phyloP scores from a whole-genome alignment of 2,888 invertebrate species.

The Apeira syringaria region DNA sequence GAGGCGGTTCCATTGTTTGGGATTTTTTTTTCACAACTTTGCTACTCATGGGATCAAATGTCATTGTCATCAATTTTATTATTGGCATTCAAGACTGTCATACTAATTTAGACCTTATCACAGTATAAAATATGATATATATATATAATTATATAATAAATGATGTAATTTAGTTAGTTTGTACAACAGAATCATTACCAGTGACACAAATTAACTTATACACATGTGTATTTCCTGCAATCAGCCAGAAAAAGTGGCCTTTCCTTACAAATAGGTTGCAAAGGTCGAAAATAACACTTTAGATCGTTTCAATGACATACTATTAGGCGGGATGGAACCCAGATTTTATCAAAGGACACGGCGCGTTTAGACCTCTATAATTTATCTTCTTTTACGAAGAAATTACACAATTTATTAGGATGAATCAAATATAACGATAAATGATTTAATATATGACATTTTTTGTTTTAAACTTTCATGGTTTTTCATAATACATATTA shows the following conservation, averaged over 20 bases:
- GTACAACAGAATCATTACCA: too few species aligned
- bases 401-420: conserved; percentile 23
- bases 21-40: too few species aligned
- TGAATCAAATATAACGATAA: conserved; percentile 20
- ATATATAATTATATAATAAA: too few species aligned
- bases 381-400: conserved; percentile 24
- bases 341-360: conserved; percentile 27
- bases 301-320: conserved; percentile 21
- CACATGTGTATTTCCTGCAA: background rate
- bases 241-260: conserved; percentile 1
- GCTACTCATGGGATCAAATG: too few species aligned
- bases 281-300: conserved; percentile 23
- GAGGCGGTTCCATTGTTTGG: too few species aligned
- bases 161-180: too few species aligned
- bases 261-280: conserved; percentile 10
- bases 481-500: background rate
- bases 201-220: background rate
- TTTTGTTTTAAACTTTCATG: too few species aligned
- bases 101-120: too few species aligned
- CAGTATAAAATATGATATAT: too few species aligned
- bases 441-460: too few species aligned
- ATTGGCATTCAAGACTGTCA: too few species aligned
- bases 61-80: too few species aligned
- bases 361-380: conserved; percentile 20
- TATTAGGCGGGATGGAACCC: conserved; percentile 20